phyloP scores from a whole-genome alignment of 2,888 invertebrate species.

The Steinernema hermaphroditum region DNA sequence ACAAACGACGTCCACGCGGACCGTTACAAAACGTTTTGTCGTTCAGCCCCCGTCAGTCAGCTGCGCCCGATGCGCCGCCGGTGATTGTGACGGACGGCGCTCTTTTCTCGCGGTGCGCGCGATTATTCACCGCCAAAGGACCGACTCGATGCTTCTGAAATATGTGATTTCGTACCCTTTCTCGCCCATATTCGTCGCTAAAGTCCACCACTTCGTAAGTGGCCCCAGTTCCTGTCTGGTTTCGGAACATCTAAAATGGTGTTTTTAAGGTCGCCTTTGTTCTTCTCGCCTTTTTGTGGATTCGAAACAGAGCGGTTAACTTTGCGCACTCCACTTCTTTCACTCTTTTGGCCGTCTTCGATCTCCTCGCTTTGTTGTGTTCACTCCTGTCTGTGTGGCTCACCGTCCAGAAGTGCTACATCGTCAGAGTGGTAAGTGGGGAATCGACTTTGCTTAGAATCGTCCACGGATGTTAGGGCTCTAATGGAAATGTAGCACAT shows the following conservation, averaged over 20 bases:
- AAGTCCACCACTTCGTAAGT: slow-evolving; percentile 25
- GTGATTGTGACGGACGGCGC: background rate
- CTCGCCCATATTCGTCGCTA: slow-evolving; percentile 23
- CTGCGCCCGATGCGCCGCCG: background rate
- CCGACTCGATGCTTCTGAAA: slow-evolving; percentile 22
- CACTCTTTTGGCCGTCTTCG: slow-evolving; percentile 4
- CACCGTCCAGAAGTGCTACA: slow-evolving; percentile 12
- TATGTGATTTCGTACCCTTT: slow-evolving; percentile 27
- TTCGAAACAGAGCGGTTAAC: background rate
- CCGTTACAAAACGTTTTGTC: background rate
- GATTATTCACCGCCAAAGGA: slow-evolving; percentile 24
- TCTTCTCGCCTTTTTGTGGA: background rate
- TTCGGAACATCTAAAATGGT: too few species aligned
- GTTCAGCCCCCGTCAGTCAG: background rate
- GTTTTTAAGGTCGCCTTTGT: slow-evolving; percentile 6
- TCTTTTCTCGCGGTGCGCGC: background rate
- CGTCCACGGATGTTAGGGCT: too few species aligned
- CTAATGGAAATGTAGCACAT: too few species aligned
- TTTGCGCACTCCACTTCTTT: background rate
- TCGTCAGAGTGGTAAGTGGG: background rate
- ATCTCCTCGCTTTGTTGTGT: slow-evolving; percentile 7
- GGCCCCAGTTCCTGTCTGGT: too few species aligned
- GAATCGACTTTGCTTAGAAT: background rate
- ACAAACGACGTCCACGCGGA: background rate
- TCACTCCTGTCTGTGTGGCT: slow-evolving; percentile 16